Evolutionary conservation across 2,113 vertebrate species (phyloP).

Genomic region (Aegithalos caudatus): DNA sequence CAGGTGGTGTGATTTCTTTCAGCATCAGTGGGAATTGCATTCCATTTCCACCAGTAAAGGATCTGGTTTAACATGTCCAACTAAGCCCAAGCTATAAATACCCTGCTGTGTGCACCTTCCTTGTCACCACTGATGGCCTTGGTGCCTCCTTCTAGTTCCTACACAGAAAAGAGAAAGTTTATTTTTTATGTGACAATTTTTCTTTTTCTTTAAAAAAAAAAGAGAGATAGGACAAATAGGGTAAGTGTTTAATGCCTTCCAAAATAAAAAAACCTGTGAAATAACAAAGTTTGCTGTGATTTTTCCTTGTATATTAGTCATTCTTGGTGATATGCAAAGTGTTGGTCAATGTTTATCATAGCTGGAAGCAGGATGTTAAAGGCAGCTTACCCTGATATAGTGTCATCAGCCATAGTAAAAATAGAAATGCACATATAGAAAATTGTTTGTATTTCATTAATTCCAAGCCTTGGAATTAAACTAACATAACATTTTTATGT

Average conservation of each 20-base stretch:
- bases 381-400: background rate
- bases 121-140: background rate
- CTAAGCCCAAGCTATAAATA: background rate
- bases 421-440: background rate
- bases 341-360: background rate
- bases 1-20: background rate
- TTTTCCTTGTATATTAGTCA: background rate
- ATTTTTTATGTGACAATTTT: background rate
- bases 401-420: background rate
- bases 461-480: too few species aligned
- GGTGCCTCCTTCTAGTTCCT: background rate
- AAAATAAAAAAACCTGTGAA: background rate
- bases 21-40: background rate
- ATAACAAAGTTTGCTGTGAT: background rate
- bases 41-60: background rate
- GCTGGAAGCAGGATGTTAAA: background rate
- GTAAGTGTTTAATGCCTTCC: background rate
- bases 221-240: background rate
- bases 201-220: background rate
- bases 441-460: background rate
- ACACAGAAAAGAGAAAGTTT: background rate
- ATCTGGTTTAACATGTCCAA: background rate
- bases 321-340: background rate
- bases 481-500: background rate
- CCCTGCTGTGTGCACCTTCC: background rate